Percentiles rank a stretch among this genome's conserved stretches.
Evolutionary conservation across 2,113 vertebrate species (phyloP).

Genomic region (Neolamprologus brichardi): DNA sequence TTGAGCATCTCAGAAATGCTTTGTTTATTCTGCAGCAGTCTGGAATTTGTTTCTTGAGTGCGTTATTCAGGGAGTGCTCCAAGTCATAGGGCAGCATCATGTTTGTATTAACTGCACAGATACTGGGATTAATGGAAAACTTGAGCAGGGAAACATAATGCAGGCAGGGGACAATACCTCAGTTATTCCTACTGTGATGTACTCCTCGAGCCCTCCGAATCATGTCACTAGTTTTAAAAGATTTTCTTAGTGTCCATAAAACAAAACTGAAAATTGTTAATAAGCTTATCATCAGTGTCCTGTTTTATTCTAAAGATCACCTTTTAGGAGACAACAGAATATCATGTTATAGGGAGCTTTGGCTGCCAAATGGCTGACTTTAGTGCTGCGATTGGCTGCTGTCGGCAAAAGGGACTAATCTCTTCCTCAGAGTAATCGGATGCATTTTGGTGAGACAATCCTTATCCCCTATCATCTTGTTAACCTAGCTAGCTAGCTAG

Average conservation of each 20-base stretch:
- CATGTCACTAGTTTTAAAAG: neutral
- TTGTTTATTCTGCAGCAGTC: slow-evolving; percentile 40
- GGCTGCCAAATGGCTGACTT: neutral
- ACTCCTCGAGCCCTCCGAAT: neutral
- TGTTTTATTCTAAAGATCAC: neutral
- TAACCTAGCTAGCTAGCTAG: slow-evolving; percentile 6
- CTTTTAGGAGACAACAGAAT: neutral
- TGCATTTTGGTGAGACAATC: slow-evolving; percentile 7
- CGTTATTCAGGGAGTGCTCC: neutral
- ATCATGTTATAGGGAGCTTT: neutral
- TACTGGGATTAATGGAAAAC: slow-evolving; percentile 27
- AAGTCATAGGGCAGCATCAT: neutral
- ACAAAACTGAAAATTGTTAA: neutral
- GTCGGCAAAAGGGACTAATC: neutral
- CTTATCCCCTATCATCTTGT: slow-evolving; percentile 52
- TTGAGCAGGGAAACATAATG: neutral
- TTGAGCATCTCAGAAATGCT: slow-evolving; percentile 20
- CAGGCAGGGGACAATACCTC: neutral
- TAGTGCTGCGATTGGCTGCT: neutral
- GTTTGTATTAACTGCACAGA: slow-evolving; percentile 26
- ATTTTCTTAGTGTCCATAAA: neutral
- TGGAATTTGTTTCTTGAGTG: slow-evolving; percentile 43
- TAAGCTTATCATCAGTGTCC: neutral
- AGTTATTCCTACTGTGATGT: neutral
- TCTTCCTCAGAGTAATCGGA: neutral